These are phyloP conservation scores for Catharus fuscescens DNA, from an alignment of 2,113 vertebrate species.

Conservation along the genomic window DNA sequence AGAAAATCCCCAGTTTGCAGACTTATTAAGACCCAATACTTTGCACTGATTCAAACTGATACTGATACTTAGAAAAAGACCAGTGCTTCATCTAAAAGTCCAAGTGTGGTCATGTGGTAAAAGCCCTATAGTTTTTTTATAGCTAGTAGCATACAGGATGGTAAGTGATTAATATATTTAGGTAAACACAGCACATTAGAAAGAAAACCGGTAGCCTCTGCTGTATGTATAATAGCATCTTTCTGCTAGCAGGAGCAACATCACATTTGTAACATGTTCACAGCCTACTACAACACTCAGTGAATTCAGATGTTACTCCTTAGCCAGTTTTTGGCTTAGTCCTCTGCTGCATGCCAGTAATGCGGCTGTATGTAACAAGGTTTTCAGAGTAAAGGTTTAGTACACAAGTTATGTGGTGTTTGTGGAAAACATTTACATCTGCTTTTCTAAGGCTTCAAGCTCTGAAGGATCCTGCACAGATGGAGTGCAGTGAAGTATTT, in stretches of 20 bases:
- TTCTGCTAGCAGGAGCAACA: background rate
- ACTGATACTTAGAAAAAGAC: background rate
- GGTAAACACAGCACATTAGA: background rate
- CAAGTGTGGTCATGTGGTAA: background rate
- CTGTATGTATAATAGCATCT: background rate
- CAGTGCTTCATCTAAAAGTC: background rate
- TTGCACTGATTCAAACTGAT: background rate
- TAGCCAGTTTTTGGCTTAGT: background rate
- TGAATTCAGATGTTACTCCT: background rate
- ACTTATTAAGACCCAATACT: background rate
- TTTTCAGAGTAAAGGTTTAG: background rate
- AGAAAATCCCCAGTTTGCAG: background rate
- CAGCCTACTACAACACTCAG: background rate
- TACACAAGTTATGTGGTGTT: background rate
- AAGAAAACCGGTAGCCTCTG: background rate
- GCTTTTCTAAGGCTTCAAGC: background rate
- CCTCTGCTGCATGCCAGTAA: background rate
- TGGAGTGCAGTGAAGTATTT: background rate
- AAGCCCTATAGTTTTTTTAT: background rate
- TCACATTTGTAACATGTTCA: background rate
- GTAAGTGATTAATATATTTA: background rate
- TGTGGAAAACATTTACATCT: background rate
- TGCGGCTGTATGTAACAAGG: background rate
- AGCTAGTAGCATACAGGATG: background rate
- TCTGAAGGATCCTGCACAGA: background rate